Percentiles rank a stretch among this genome's conserved stretches.
phyloP scores from a whole-genome alignment of 2,113 vertebrate genomes.

The Agapornis roseicollis region DNA sequence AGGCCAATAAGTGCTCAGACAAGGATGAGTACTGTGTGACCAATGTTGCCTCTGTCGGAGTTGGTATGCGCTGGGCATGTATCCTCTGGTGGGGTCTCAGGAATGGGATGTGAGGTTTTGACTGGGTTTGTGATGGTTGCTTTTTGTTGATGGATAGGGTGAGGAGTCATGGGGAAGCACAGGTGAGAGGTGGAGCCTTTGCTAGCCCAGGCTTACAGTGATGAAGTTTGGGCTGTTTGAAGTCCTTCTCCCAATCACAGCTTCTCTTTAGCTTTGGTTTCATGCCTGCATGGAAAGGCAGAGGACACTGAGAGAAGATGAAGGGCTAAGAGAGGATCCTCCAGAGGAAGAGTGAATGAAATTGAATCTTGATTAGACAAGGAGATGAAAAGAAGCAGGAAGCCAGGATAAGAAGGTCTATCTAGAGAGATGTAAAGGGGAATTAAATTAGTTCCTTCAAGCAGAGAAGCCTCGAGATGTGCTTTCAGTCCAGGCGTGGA shows the following conservation, averaged over 20 bases:
- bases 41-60: slow-evolving; percentile 2
- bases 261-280: neutral
- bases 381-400: neutral
- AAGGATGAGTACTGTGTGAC: slow-evolving; percentile 45
- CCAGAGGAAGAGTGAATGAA: neutral
- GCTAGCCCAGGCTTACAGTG: neutral
- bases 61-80: neutral
- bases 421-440: neutral
- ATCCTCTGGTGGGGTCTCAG: neutral
- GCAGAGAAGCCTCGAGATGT: neutral
- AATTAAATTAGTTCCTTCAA: neutral
- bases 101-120: neutral
- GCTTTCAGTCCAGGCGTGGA: neutral
- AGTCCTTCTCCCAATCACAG: neutral
- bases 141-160: neutral
- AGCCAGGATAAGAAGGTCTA: neutral
- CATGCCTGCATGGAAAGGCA: neutral
- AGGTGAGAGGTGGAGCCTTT: neutral
- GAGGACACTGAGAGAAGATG: neutral
- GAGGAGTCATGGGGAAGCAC: neutral
- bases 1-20: neutral
- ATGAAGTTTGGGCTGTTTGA: neutral
- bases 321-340: neutral
- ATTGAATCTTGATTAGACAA: neutral
- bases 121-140: neutral